Conservation (phyloP, 2,888 invertebrate species). For the Zaprionus lineosus region DNA sequence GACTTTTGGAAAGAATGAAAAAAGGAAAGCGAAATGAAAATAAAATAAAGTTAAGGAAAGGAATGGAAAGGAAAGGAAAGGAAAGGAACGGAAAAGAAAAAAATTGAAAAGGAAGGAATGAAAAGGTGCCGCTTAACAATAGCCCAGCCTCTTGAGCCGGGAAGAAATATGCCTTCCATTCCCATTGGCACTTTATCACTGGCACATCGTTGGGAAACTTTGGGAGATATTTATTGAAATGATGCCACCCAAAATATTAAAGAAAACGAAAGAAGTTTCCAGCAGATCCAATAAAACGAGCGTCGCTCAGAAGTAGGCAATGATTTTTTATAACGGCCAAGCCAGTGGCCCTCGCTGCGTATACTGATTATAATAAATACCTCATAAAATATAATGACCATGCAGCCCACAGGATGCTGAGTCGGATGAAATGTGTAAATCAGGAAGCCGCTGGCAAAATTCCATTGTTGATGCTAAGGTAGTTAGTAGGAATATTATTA, state of each 20-base stretch:
- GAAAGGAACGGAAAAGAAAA: slow-evolving; percentile 9
- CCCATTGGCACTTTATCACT: slow-evolving; percentile 66
- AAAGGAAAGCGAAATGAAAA: slow-evolving; percentile 16
- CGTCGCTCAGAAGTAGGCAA: slow-evolving; percentile 61
- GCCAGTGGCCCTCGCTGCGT: slow-evolving; percentile 8
- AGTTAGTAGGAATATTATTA: too few relatives aligned
- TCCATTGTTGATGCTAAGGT: too few relatives aligned
- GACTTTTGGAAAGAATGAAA: slow-evolving; percentile 46
- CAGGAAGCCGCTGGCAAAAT: too few relatives aligned
- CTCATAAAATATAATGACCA: slow-evolving; percentile 47
- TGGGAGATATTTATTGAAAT: slow-evolving; percentile 64
- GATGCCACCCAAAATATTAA: too few relatives aligned
- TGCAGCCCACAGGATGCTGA: not conserved
- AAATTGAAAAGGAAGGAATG: slow-evolving; percentile 25
- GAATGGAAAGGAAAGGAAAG: slow-evolving; percentile 3
- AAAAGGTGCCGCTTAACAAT: slow-evolving; percentile 31
- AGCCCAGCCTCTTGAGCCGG: slow-evolving; percentile 30
- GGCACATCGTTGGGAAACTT: slow-evolving; percentile 72
- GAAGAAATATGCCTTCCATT: slow-evolving; percentile 21
- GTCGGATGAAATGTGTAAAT: slow-evolving; percentile 37
- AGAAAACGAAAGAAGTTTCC: slow-evolving; percentile 7
- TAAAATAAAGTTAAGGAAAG: too few relatives aligned
- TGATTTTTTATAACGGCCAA: slow-evolving; percentile 17
- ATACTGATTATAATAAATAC: slow-evolving; percentile 56
- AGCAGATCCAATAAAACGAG: slow-evolving; percentile 40